Conservation (phyloP, 2,113 vertebrate genomes). For the Dicrurus megarhynchus region DNA sequence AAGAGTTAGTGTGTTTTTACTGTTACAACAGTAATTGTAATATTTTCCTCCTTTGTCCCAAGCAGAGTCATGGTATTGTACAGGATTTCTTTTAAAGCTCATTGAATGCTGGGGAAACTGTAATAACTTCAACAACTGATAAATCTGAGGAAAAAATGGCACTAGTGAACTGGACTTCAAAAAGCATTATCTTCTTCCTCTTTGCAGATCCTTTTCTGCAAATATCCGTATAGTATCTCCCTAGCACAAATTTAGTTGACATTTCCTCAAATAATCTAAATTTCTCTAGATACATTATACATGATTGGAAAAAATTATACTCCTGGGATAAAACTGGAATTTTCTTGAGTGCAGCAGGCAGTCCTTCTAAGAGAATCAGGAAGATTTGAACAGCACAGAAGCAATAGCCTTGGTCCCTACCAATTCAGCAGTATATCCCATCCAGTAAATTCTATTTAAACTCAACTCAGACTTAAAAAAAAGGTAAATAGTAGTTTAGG, state of each 20-base stretch:
- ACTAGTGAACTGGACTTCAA: neutral
- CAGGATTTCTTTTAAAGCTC: neutral
- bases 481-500: neutral
- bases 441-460: slow-evolving; percentile 4
- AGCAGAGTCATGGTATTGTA: neutral
- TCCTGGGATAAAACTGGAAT: neutral
- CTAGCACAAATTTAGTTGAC: neutral
- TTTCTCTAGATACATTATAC: neutral
- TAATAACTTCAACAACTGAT: neutral
- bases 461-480: neutral
- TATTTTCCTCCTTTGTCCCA: neutral
- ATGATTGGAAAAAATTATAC: neutral
- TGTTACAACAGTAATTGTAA: neutral
- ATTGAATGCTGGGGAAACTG: neutral
- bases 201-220: neutral
- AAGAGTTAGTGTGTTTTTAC: neutral
- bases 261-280: neutral
- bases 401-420: neutral
- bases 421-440: neutral
- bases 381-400: neutral
- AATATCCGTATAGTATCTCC: neutral
- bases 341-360: neutral
- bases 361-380: neutral
- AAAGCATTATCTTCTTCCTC: neutral
- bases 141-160: neutral